A percentile compares a stretch with the other conserved stretches of the same genome.
Evolutionary conservation across 2,888 invertebrate species (phyloP).

Genomic region (Enchytraeus crypticus): DNA sequence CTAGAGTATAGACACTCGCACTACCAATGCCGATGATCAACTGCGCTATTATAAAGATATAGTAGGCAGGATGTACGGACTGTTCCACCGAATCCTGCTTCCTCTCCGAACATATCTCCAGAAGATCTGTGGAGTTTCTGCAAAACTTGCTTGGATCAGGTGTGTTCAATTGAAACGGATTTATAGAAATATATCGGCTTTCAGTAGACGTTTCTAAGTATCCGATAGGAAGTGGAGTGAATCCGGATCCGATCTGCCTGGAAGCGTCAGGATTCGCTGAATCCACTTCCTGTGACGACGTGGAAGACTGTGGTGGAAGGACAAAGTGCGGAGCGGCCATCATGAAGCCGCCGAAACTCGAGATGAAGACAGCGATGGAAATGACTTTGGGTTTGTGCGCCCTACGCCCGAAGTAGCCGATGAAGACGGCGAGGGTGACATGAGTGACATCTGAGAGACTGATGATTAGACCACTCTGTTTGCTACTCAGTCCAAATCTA

Average conservation of each 20-base stretch:
- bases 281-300: no score
- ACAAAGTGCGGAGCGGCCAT: slow-evolving; percentile 23
- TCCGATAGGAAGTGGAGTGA: no score
- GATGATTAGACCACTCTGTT: slow-evolving; percentile 19
- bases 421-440: slow-evolving; percentile 21
- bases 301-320: background rate
- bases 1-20: slow-evolving; percentile 31
- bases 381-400: slow-evolving; percentile 24
- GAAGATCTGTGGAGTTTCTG: no score
- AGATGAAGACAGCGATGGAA: slow-evolving; percentile 12
- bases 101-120: no score
- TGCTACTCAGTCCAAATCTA: slow-evolving; percentile 24
- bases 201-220: no score
- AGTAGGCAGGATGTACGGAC: slow-evolving; percentile 11
- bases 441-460: slow-evolving; percentile 22
- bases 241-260: no score
- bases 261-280: no score
- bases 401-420: slow-evolving; percentile 23
- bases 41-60: slow-evolving; percentile 15
- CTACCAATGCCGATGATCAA: slow-evolving; percentile 20
- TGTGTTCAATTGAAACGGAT: no score
- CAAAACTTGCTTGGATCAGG: no score
- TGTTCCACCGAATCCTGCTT: no score
- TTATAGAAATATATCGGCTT: no score
- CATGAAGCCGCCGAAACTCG: slow-evolving; percentile 18